Evolutionary conservation across 2,113 vertebrate genomes (phyloP), one percentile per base, ranked within the genome.

Genomic region (Mixornis gularis): DNA sequence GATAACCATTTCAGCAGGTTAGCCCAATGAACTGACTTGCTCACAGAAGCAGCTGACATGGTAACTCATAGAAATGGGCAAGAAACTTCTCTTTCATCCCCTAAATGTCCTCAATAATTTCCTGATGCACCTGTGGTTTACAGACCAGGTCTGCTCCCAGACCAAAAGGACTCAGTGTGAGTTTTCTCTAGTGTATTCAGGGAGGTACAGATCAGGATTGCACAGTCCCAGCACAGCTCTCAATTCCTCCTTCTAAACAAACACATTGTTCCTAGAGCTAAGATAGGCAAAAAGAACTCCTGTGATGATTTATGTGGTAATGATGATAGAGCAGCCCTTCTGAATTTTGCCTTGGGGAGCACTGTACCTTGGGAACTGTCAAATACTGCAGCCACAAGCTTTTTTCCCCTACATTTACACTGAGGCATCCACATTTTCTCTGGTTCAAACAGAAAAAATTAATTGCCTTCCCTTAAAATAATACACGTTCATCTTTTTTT

Each of bases 401-500:
- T 29, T 64, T 48, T 46, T 69, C 52, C 4, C 16, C 21, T 80
- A 2, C 0, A 0, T 73, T 92, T 64, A 32, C 76, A 49, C 20
- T 34, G 48, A 46, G 43, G 9, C 16, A 71, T 62, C 25, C 13
- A 21, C 4, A 25, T 26, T 55, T 70, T 53, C 22, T 76, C 34
- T 69, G 62, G 8, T 40, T 71, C 2, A 3, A 80, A 78, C 4
- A 44, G 17, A 73, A 72, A 84, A 70, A 63, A 59, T 13, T 12
- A 65, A 56, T 44, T 62, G 11, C 26, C 9, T 66, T 72, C 32
- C 29, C 16, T 80, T 69, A 34, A 56, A 84, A 86, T 22, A 60
- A 38, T 12, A n/a, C 2, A 21, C 0, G 0, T 30, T 38, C 12
- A 13, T 55, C 8, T 55, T 68, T 30, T 77, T 51, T 48, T 71